Percentiles rank a stretch among this genome's conserved stretches.
Conservation (phyloP, 2,888 invertebrate species). For the Coleophora deauratella region DNA sequence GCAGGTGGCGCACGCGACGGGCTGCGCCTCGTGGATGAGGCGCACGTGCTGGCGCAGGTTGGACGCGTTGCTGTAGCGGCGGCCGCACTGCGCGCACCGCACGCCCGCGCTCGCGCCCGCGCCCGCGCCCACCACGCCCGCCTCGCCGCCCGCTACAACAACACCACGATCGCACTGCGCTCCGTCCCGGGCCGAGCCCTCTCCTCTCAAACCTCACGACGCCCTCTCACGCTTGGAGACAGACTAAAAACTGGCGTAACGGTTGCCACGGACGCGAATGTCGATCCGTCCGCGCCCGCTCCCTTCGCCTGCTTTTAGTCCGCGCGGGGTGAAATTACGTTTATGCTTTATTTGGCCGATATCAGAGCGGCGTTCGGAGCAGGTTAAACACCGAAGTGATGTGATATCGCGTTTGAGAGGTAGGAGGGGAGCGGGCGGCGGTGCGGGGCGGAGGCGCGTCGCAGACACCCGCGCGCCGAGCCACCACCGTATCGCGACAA, state of each 20-base stretch:
- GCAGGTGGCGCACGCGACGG: slow-evolving; percentile 80
- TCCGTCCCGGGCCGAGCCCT: slow-evolving; percentile 4
- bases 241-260: slow-evolving; percentile 15
- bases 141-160: slow-evolving; percentile 51
- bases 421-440: slow-evolving; percentile 19
- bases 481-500: slow-evolving; percentile 28
- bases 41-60: slow-evolving; percentile 84
- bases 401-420: too few relatives aligned
- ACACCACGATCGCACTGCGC: slow-evolving; percentile 55
- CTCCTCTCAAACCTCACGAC: slow-evolving; percentile 12
- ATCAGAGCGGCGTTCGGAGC: too few relatives aligned
- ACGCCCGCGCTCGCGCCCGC: slow-evolving; percentile 38
- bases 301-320: slow-evolving; percentile 19
- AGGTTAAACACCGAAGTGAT: too few relatives aligned
- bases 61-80: slow-evolving; percentile 81
- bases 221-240: slow-evolving; percentile 20
- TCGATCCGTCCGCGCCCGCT: slow-evolving; percentile 10
- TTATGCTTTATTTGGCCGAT: slow-evolving; percentile 22
- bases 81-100: slow-evolving; percentile 79
- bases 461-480: slow-evolving; percentile 69
- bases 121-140: slow-evolving; percentile 21
- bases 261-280: slow-evolving; percentile 15
- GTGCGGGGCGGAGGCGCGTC: slow-evolving; percentile 34
- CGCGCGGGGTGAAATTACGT: slow-evolving; percentile 12
- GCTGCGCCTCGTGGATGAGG: slow-evolving; percentile 81